Evolutionary conservation across 1,140 invertebrate genomes (phyloP).

Genomic region (Idris sp.): DNA sequence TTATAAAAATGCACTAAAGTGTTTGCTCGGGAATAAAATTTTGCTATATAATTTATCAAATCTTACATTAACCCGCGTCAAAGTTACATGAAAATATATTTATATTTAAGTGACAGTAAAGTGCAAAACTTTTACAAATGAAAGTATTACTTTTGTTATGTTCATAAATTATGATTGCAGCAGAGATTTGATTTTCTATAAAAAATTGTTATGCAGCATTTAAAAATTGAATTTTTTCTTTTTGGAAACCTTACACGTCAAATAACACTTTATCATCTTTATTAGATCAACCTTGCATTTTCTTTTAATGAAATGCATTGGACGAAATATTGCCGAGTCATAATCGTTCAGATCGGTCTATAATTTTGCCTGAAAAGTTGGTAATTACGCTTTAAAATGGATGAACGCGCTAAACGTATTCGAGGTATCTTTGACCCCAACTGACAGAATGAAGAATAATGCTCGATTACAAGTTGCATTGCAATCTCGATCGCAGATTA

Average conservation of each 20-base stretch:
- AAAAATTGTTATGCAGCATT: no score
- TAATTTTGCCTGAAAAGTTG: constrained; percentile 32
- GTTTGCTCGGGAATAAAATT: background rate
- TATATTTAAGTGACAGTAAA: no score
- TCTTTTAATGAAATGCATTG: no score
- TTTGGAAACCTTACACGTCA: no score
- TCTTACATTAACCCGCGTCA: constrained; percentile 8
- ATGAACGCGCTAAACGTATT: constrained; percentile 33
- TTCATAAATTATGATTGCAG: no score
- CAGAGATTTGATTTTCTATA: no score
- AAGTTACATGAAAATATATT: no score
- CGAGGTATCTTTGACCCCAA: constrained; percentile 43
- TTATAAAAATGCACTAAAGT: background rate
- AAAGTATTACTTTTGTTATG: no score
- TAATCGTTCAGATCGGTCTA: constrained; percentile 20
- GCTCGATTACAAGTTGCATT: constrained; percentile 52
- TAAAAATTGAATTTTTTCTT: no score
- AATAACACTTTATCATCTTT: no score
- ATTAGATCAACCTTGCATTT: no score
- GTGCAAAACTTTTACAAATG: no score
- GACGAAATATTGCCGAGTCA: constrained; percentile 23
- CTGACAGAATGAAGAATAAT: constrained; percentile 50
- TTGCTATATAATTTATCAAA: constrained; percentile 3
- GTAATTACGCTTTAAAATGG: constrained; percentile 33
- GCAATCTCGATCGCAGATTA: constrained; percentile 53